Base-by-base conservation (phyloP, 2,888 invertebrate species). In the Willowsia nigromaculata region DNA sequence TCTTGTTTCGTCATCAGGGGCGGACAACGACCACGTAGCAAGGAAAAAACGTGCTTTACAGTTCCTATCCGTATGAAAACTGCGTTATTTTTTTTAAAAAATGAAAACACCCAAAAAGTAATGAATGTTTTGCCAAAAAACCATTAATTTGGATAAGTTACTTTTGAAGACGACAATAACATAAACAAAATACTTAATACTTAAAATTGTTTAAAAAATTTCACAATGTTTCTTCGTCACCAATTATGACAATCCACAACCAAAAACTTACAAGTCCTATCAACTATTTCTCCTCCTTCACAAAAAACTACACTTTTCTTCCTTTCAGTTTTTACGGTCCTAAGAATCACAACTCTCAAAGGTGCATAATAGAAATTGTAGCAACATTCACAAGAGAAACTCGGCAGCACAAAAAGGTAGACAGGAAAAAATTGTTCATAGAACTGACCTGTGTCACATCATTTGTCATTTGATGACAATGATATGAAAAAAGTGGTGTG, bases 381-480 rank as follows among this genome's bases (percentile, higher is more conserved):
- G 18, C 18, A 68, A 33, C n/a, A 50, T 3, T 50, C 50, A 13
- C 50, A 50, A 50, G 33, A 30, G 37, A 5, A n/a, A 37, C 68
- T 18, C 15, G 13, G 9, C 62, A 62, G 62, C 1, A 37, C 47
- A 25, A 74, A n/a, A 43, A 15, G n/a, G 74, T 9, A 18, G 11
- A 11, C 7, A 43, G 47, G 43, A 22, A 74, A 30, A 65, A n/a
- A 43, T 43, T 27, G 15, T 71, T 37, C 11, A 40, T 6, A 37
- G 18, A 84, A 53, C 81, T 87, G 76, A 76, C 88, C 88, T 88
- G 76, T 83, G 88, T 82, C 74, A 88, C 76, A 76, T 59, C 83
- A 76, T 88, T 88, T 74, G 82, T 88, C 83, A 83, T 37, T 25
- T 30, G n/a, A n/a, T n/a, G 37, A 88, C 50, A 65, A 82, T 74